Evolutionary conservation across 1,140 invertebrate genomes (phyloP), one percentile per base, ranked within the genome.

Genomic region (Cheumatopsyche charites): DNA sequence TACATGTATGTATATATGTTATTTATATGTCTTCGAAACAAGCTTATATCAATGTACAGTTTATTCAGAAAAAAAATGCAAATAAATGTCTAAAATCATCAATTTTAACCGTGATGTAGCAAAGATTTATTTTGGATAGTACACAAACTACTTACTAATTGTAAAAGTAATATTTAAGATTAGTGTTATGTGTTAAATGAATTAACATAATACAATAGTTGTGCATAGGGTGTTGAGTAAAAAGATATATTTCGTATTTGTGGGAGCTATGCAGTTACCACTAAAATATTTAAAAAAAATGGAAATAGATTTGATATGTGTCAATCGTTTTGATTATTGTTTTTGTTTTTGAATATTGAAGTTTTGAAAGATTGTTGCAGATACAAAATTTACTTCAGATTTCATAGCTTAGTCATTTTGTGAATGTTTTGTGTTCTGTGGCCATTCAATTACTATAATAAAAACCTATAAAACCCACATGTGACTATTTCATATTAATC

Each of bases 31-130:
- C 62, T 73, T 71, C 17, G 43, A 62, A n/a, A 63, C 72, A 75
- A 75, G 74, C 74, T 75, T 75, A 72, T 75, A 75, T 75, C 74
- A 75, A 75, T 75, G 74, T 75, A 75, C 74, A 75, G 74, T 75
- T 68, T 75, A 67, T 62, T 68, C 62, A 49, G 61, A 75, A 73
- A 73, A n/a, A n/a, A 36, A 52, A 47, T 72, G 72, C 68, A 74
- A 67, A 70, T 55, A 55, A 55, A 55, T 68, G 65, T 70, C 63
- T 73, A 66, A 49, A 66, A 58, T 70, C 67, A 73, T 72, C 70
- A 75, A 70, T 58, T 52, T 73, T 62, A 69, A 67, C 68, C 70
- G 67, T 67, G 52, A 70, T 52, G 71, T 68, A 71, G 74, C 71
- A 69, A 70, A 75, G 66, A 72, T 75, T 75, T 75, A 75, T 75